Conservation (phyloP, 2,888 invertebrate species). For the Nudaria mundana region DNA sequence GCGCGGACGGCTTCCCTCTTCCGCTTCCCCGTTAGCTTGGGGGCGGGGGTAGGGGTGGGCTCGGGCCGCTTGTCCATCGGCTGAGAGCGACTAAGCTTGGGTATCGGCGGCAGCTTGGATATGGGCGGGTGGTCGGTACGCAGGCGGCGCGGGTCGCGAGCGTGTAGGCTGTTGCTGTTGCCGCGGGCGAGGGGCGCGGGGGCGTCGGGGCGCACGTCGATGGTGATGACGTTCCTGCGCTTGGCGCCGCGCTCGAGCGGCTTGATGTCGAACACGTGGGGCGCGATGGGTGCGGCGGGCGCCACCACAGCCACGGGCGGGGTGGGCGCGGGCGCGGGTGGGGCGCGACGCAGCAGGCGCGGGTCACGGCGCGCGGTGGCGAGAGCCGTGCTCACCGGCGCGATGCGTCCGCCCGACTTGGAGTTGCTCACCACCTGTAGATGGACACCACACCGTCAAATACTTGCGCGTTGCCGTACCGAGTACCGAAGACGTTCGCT, state of each 20-base stretch:
- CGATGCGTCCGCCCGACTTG: slow-evolving; percentile 56
- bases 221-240: slow-evolving; percentile 72
- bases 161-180: slow-evolving; percentile 39
- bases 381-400: slow-evolving; percentile 58
- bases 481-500: too few relatives aligned
- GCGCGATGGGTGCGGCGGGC: slow-evolving; percentile 44
- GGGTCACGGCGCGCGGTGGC: slow-evolving; percentile 45
- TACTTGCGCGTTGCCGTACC: too few relatives aligned
- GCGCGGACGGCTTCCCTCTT: slow-evolving; percentile 18
- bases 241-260: slow-evolving; percentile 66
- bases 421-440: slow-evolving; percentile 63
- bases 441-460: too few relatives aligned
- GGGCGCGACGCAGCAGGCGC: slow-evolving; percentile 43
- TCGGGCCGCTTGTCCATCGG: slow-evolving; percentile 31
- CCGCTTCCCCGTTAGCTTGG: too few relatives aligned
- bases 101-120: slow-evolving; percentile 68
- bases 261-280: slow-evolving; percentile 74
- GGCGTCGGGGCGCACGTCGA: slow-evolving; percentile 57
- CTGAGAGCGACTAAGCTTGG: slow-evolving; percentile 43
- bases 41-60: slow-evolving; percentile 20
- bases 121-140: slow-evolving; percentile 32
- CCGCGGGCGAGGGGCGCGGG: slow-evolving; percentile 36
- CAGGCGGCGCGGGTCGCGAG: slow-evolving; percentile 27
- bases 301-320: too few relatives aligned
- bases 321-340: slow-evolving; percentile 41